Evolutionary conservation across 2,888 invertebrate species (phyloP).

Genomic region (Itoplectis maculator): DNA sequence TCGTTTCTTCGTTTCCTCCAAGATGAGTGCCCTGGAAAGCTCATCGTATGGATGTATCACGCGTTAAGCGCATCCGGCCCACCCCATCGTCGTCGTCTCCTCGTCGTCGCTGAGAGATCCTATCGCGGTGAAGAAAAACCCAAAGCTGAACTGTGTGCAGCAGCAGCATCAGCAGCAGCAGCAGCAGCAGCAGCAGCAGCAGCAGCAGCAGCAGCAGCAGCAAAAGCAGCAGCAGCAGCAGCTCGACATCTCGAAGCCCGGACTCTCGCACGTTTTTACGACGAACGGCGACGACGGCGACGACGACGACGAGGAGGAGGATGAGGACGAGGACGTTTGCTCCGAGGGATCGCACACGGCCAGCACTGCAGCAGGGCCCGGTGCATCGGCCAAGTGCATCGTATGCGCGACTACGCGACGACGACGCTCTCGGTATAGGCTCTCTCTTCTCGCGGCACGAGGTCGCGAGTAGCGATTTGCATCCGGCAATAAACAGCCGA

Average conservation of each 20-base stretch:
- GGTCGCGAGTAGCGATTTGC: conserved; percentile 77
- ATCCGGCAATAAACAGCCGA: conserved; percentile 78
- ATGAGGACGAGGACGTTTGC: conserved; percentile 30
- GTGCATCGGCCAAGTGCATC: conserved; percentile 45
- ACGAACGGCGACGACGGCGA: conserved; percentile 20
- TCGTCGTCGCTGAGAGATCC: conserved; percentile 49
- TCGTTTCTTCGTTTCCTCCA: conserved; percentile 11
- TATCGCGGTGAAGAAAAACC: conserved; percentile 53
- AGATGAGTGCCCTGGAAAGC: background rate
- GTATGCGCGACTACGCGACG: background rate
- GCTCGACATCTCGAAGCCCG: conserved; percentile 38
- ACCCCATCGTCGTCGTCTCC: conserved; percentile 33
- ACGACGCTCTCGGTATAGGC: conserved; percentile 19
- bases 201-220: conserved; percentile 4
- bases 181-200: background rate
- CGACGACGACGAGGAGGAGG: conserved; percentile 36
- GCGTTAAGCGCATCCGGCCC: conserved; percentile 29
- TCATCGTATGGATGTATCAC: background rate
- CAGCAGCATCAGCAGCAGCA: conserved; percentile 22
- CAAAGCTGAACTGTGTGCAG: conserved; percentile 46
- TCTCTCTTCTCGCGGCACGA: conserved; percentile 68
- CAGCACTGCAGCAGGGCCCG: no score
- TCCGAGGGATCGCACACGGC: conserved; percentile 5
- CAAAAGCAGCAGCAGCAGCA: conserved; percentile 1
- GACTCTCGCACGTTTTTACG: conserved; percentile 60